These are phyloP conservation scores for Drosophila athabasca DNA, from an alignment of 1,140 invertebrate genomes.

Conservation along the genomic window DNA sequence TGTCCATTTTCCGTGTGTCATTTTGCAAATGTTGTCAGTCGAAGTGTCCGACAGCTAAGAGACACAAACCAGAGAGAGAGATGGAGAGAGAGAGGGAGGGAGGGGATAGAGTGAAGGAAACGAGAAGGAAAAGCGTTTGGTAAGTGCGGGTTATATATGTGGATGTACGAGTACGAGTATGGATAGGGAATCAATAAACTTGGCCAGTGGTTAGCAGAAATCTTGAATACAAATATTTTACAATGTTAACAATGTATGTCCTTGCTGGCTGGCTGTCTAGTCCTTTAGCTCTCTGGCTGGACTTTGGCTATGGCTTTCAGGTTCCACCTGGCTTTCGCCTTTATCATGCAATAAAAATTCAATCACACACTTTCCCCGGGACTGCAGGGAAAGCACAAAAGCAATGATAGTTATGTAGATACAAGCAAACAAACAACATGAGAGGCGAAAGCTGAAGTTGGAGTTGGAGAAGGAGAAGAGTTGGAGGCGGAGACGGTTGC, in stretches of 20 bases:
- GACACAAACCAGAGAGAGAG: slow-evolving; percentile 25
- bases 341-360: slow-evolving; percentile 81
- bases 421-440: slow-evolving; percentile 40
- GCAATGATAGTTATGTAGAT: slow-evolving; percentile 74
- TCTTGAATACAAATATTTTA: slow-evolving; percentile 75
- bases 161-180: too few relatives aligned
- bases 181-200: slow-evolving; percentile 71
- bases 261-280: slow-evolving; percentile 9
- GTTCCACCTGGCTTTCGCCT: slow-evolving; percentile 53
- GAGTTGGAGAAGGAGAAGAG: neutral
- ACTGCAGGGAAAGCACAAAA: slow-evolving; percentile 31
- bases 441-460: neutral
- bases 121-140: too few relatives aligned
- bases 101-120: neutral
- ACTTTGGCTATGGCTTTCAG: neutral
- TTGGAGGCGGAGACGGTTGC: too few relatives aligned
- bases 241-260: slow-evolving; percentile 74
- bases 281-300: neutral
- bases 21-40: slow-evolving; percentile 73
- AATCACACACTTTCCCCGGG: slow-evolving; percentile 55
- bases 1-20: slow-evolving; percentile 60
- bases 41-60: slow-evolving; percentile 53
- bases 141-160: slow-evolving; percentile 11
- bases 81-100: slow-evolving; percentile 5
- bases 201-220: slow-evolving; percentile 66